Evolutionary conservation across 2,888 invertebrate genomes (phyloP).

Genomic region (Orthosia gracilis): DNA sequence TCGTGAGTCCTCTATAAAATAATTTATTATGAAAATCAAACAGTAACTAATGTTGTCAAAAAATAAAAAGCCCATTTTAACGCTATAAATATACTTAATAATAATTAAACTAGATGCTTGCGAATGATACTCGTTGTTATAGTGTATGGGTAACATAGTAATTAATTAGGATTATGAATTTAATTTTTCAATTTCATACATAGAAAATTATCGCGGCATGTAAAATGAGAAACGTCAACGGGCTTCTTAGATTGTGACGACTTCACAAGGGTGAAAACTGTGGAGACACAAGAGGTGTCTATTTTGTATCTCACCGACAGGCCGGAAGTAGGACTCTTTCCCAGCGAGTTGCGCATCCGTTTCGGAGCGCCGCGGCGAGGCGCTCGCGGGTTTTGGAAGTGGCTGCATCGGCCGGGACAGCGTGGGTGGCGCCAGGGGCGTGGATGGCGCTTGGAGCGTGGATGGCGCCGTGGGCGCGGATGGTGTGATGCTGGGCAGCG

Average conservation of each 20-base stretch:
- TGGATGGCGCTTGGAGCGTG: constrained; percentile 35
- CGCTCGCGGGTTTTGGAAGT: neutral
- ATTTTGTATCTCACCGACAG: constrained; percentile 51
- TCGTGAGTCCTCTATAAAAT: constrained; percentile 72
- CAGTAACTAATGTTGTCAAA: too few relatives aligned
- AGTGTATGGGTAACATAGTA: too few relatives aligned
- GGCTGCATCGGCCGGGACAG: constrained; percentile 13
- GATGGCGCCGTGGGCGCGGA: neutral
- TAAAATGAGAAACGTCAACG: too few relatives aligned
- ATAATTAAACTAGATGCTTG: too few relatives aligned
- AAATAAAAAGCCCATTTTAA: too few relatives aligned
- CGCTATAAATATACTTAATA: too few relatives aligned
- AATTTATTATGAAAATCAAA: neutral
- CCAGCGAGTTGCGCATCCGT: constrained; percentile 25
- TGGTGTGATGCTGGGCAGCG: neutral
- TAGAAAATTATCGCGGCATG: too few relatives aligned
- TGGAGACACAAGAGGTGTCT: neutral
- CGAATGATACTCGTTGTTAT: too few relatives aligned
- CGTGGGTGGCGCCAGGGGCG: neutral
- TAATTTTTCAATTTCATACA: too few relatives aligned
- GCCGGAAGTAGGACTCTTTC: constrained; percentile 42
- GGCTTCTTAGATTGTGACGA: too few relatives aligned
- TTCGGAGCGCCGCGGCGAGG: neutral
- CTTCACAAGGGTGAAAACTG: neutral
- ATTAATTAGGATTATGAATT: too few relatives aligned